Evolutionary conservation across 2,113 vertebrate genomes (phyloP), one percentile per base, ranked within the genome.

Genomic region (Ascaphus truei): DNA sequence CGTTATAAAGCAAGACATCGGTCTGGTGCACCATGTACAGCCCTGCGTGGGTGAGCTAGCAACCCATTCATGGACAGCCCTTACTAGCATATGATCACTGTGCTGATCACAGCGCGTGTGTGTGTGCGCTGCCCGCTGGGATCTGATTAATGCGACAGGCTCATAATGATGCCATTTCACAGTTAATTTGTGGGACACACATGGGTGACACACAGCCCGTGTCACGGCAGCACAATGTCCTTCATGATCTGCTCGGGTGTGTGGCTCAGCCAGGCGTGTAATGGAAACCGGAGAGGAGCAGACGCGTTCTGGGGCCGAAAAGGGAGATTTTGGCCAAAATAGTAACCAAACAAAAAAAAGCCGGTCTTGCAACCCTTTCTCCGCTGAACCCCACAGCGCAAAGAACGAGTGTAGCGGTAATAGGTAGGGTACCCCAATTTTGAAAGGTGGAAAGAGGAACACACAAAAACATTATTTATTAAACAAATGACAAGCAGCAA

Each of bases 71-170:
- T n/a, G n/a, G n/a, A n/a, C n/a, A n/a, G n/a, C n/a, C n/a, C n/a
- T n/a, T n/a, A n/a, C n/a, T n/a, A n/a, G n/a, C n/a, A n/a, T n/a
- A n/a, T n/a, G n/a, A n/a, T n/a, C n/a, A n/a, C n/a, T n/a, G n/a
- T n/a, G n/a, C n/a, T n/a, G n/a, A n/a, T n/a, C n/a, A n/a, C n/a
- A n/a, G n/a, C n/a, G n/a, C n/a, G n/a, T n/a, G n/a, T n/a, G n/a
- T 98, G 41, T 18, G n/a, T 5, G 9, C 41, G 8, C 27, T 37
- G 5, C 2, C 31, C 10, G 13, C 41, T 27, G 16, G 29, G 33
- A 36, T 16, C 15, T 68, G 45, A 71, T 71, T 56, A 71, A 37
- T 26, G 50, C 67, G 67, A 51, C 55, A 45, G 31, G 41, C 7
- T 37, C 16, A 8, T 71, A 71, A 71, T 71, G 67, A 71, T 61